Conservation (phyloP, 2,888 invertebrate species). For the Phlogophora meticulosa region DNA sequence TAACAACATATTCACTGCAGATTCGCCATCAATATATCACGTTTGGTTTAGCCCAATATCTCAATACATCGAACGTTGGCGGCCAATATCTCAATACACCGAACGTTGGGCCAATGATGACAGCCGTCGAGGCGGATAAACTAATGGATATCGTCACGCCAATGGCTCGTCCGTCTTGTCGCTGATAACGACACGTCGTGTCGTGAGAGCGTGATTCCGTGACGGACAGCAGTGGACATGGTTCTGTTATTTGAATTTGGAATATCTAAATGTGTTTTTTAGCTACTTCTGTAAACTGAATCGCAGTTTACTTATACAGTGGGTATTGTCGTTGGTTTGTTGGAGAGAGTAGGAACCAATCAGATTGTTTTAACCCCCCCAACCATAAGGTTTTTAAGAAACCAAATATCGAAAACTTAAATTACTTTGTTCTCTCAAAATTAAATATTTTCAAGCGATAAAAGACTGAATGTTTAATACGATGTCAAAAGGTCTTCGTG, state of each 20-base stretch:
- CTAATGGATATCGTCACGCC: conserved; percentile 73
- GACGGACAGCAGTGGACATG: conserved; percentile 59
- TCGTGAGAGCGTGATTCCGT: conserved; percentile 22
- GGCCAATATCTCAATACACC: conserved; percentile 71
- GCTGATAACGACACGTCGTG: conserved; percentile 53
- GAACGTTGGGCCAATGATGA: conserved; percentile 55
- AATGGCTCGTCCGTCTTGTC: conserved; percentile 63
- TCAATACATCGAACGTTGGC: conserved; percentile 68
- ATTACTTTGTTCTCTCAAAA: conserved; percentile 5
- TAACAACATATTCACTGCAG: conserved; percentile 41
- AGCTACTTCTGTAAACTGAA: too few relatives aligned
- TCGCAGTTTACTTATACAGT: too few relatives aligned
- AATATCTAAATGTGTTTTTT: conserved; percentile 27
- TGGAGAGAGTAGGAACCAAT: too few relatives aligned
- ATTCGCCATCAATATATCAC: conserved; percentile 65
- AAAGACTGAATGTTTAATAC: conserved; percentile 59
- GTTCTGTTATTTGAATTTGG: conserved; percentile 36
- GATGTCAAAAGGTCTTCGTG: conserved; percentile 50
- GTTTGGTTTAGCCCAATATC: conserved; percentile 67
- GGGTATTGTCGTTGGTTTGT: too few relatives aligned
- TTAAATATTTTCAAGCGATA: conserved; percentile 36
- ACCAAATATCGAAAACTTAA: conserved; percentile 10
- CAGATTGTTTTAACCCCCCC: background rate
- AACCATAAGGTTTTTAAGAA: background rate
- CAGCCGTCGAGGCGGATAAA: conserved; percentile 49